phyloP scores from a whole-genome alignment of 2,113 vertebrate species.

The Fulmarus glacialis region DNA sequence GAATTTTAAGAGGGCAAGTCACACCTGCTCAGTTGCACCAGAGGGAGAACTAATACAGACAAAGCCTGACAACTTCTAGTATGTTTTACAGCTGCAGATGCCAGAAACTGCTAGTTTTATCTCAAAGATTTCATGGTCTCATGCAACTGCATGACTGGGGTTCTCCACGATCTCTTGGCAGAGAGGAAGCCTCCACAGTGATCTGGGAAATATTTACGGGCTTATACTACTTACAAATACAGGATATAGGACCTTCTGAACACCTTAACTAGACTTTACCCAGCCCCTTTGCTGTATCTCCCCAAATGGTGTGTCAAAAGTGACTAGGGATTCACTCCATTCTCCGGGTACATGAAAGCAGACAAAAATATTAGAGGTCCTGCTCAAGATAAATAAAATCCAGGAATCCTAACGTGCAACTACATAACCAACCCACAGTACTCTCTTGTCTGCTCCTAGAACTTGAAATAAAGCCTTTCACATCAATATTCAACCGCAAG shows the following conservation, averaged over 20 bases:
- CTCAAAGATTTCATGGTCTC: neutral
- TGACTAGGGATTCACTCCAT: neutral
- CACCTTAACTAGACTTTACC: neutral
- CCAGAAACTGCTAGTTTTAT: neutral
- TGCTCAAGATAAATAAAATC: neutral
- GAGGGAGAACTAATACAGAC: neutral
- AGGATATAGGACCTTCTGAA: neutral
- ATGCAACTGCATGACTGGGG: neutral
- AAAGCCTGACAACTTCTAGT: neutral
- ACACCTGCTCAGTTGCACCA: conserved; percentile 29
- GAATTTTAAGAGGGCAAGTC: conserved; percentile 1
- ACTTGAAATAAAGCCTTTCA: conserved; percentile 7
- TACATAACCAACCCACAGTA: neutral
- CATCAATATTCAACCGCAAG: neutral
- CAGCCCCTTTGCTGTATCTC: neutral
- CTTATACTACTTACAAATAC: neutral
- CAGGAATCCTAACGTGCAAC: neutral
- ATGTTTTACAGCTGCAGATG: conserved; percentile 17
- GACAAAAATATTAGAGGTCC: neutral
- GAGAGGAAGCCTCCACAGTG: neutral
- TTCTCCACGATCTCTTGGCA: neutral
- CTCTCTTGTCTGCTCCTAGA: neutral
- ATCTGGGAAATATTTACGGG: neutral
- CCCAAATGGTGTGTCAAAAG: neutral
- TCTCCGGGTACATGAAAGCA: neutral